These are phyloP conservation scores for Pseudochaenichthys georgianus DNA, from an alignment of 2,797 vertebrate genomes.

Conservation along the genomic window DNA sequence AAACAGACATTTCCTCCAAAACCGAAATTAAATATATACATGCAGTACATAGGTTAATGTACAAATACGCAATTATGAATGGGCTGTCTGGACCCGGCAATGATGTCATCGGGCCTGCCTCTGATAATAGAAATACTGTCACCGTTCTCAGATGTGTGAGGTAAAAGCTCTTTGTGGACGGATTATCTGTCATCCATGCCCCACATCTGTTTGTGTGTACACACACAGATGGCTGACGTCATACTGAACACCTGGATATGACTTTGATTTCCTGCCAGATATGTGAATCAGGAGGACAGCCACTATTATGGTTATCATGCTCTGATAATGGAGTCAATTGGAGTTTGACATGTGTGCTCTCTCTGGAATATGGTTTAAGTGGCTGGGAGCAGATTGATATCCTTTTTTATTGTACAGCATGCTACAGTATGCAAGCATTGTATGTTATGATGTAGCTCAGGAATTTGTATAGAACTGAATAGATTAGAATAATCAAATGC, in stretches of 20 bases:
- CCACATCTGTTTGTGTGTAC: constrained; percentile 78
- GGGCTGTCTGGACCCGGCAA: constrained; percentile 39
- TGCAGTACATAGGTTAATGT: neutral
- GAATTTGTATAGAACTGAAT: neutral
- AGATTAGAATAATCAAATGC: neutral
- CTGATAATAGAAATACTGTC: constrained; percentile 59
- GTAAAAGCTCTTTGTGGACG: constrained; percentile 69
- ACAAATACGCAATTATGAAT: constrained; percentile 27
- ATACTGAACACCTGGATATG: constrained; percentile 77
- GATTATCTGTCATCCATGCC: constrained; percentile 76
- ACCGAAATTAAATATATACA: neutral
- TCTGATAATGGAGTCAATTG: constrained; percentile 71
- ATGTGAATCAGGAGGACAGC: constrained; percentile 72
- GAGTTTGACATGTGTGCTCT: constrained; percentile 45
- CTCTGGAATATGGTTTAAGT: constrained; percentile 52
- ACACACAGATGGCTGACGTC: constrained; percentile 81
- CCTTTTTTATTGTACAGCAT: constrained; percentile 13
- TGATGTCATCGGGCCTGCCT: constrained; percentile 55
- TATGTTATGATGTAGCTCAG: neutral
- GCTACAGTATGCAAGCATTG: neutral
- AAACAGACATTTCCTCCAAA: neutral
- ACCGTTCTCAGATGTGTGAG: constrained; percentile 47
- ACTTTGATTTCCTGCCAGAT: constrained; percentile 82
- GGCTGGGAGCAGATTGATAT: constrained; percentile 34
- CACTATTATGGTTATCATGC: constrained; percentile 73